phyloP scores from a whole-genome alignment of 1,140 invertebrate species.

The Cephus cinctus region DNA sequence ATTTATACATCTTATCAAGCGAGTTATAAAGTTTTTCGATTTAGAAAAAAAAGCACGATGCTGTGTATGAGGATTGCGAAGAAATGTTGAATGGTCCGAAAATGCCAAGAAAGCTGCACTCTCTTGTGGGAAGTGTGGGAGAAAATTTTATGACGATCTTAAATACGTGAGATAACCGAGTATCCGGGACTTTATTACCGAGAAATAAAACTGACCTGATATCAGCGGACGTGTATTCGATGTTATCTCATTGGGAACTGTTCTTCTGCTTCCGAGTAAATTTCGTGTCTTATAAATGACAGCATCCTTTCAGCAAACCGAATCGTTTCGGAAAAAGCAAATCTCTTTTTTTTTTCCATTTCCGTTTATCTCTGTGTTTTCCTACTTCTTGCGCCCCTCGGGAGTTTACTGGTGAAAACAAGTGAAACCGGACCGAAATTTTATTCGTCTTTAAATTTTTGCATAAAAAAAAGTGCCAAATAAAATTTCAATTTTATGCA shows the following conservation, averaged over 20 bases:
- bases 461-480: neutral
- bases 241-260: neutral
- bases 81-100: neutral
- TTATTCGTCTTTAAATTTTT: neutral
- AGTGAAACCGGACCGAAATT: neutral
- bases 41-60: neutral
- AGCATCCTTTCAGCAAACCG: no score
- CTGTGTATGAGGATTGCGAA: neutral
- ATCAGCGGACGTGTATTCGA: conserved; percentile 1
- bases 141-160: conserved; percentile 2
- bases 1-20: neutral
- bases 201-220: conserved; percentile 4
- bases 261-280: no score
- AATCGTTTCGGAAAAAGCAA: neutral
- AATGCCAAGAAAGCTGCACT: no score
- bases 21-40: neutral
- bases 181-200: neutral
- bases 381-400: neutral
- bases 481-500: no score
- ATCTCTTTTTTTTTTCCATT: neutral
- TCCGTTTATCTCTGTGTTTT: neutral
- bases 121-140: no score
- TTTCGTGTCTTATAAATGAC: no score
- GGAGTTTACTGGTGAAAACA: neutral
- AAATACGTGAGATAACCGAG: neutral